Base-by-base conservation (phyloP, 1,140 invertebrate species). In the Drosophila triauraria region DNA sequence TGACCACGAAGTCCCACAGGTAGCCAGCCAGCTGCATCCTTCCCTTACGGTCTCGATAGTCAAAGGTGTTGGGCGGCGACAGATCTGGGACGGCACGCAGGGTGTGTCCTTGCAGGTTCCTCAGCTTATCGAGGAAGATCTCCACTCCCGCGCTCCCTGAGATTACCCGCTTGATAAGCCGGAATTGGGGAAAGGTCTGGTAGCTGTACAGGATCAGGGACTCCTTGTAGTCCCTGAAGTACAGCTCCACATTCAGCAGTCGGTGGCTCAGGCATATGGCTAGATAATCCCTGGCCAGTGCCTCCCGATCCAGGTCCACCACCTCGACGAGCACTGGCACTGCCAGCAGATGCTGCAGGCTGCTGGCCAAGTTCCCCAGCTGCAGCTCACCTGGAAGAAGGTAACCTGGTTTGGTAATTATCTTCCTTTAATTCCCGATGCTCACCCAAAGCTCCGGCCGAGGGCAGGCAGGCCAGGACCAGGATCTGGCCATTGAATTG, bases 31-130 rank as follows among this genome's bases (percentile, higher is more conserved):
- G 12, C 8, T 30, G 54, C 5, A 8, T 12, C 1, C 44, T 20
- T 3, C 83, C 83, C 0, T 1, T 25, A 0, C 12, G 30, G 60
- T 83, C 68, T 0, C 4, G 4, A 30, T 74, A 80, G 0, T 42
- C 23, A 3, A 87, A 80, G 15, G 72, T 57, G 38, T 70, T 75
- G 2, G 83, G 83, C 3, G 82, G 76, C 5, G 84, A 80, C 3
- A 57, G 38, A 30, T 80, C 83, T 0, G 74, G 80, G 56, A 38
- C 1, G 1, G 25, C 48, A 30, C 64, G 43, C 25, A 67, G 42
- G 2, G 58, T 23, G 20, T 67, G 35, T 8, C 84, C 76, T 0
- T 15, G n/a, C n/a, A 88, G 20, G n/a, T 77, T 30, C 4, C 7
- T 2, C 17, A 87, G 7, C 8, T 80, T 58, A 1, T 67, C 25